Percentiles rank a stretch among this genome's conserved stretches.
Conservation (phyloP, 2,888 invertebrate genomes). For the Sinhomidia bicolor region DNA sequence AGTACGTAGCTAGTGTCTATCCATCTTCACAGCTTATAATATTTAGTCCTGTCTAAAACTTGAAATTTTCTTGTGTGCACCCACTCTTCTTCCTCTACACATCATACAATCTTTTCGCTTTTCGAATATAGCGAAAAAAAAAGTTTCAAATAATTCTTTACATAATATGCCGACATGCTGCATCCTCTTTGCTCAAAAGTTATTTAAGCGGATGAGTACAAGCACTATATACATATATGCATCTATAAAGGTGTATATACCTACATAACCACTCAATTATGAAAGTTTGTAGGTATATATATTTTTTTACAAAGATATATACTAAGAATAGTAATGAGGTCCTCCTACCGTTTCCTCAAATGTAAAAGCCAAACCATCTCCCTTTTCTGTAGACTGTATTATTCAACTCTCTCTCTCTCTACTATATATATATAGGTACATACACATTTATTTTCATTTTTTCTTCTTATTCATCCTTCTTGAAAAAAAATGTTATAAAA, state of each 20-base stretch:
- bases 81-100: background rate
- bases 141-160: background rate
- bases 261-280: too few species aligned
- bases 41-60: background rate
- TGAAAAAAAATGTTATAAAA: slow-evolving; percentile 29
- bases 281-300: background rate
- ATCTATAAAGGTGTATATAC: too few species aligned
- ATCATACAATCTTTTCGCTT: slow-evolving; percentile 5
- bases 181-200: too few species aligned
- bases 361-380: background rate
- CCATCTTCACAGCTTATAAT: background rate
- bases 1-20: background rate
- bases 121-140: background rate
- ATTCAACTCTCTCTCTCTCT: background rate
- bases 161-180: background rate
- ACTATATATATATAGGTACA: too few species aligned
- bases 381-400: too few species aligned
- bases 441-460: too few species aligned
- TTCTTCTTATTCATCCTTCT: background rate
- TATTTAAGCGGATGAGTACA: too few species aligned
- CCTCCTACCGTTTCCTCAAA: background rate
- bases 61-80: background rate
- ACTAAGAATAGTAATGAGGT: slow-evolving; percentile 30
- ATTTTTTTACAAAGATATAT: background rate
- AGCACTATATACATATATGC: too few species aligned